A percentile compares a stretch with the other conserved stretches of the same genome.
Conservation (phyloP, 2,113 vertebrate species). For the Hystrix brachyura region DNA sequence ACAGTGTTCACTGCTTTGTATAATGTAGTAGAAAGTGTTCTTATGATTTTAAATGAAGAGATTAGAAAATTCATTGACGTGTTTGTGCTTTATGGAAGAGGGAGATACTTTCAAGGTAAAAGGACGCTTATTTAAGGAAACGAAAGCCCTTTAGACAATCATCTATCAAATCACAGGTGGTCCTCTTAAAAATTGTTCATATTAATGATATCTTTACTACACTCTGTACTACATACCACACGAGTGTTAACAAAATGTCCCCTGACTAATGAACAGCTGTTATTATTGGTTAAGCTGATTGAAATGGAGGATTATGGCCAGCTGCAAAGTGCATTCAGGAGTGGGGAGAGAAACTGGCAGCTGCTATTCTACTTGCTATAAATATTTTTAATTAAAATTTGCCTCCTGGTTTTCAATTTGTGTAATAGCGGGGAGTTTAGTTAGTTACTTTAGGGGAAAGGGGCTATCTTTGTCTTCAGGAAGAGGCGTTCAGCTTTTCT, state of each 20-base stretch:
- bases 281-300: conserved; percentile 86
- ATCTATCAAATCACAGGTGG: conserved; percentile 78
- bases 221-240: conserved; percentile 75
- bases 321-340: conserved; percentile 88
- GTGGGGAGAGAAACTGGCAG: conserved; percentile 85
- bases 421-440: conserved; percentile 81
- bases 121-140: conserved; percentile 80
- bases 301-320: conserved; percentile 87
- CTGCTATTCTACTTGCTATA: conserved; percentile 87
- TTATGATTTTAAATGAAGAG: conserved; percentile 65
- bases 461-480: conserved; percentile 77
- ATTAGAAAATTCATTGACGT: conserved; percentile 73
- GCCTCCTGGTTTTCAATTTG: conserved; percentile 87
- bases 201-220: conserved; percentile 78
- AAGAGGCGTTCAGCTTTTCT: conserved; percentile 81
- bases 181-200: conserved; percentile 79
- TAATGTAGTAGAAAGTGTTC: not conserved
- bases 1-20: not conserved
- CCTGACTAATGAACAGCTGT: conserved; percentile 88
- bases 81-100: conserved; percentile 81
- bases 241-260: conserved; percentile 84
- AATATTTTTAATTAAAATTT: conserved; percentile 91
- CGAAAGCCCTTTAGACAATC: conserved; percentile 72
- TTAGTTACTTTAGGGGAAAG: conserved; percentile 81
- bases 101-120: conserved; percentile 75